Evolutionary conservation across 2,797 vertebrate species (phyloP), one percentile per base, ranked within the genome.

Genomic region (Crenuchus spilurus): DNA sequence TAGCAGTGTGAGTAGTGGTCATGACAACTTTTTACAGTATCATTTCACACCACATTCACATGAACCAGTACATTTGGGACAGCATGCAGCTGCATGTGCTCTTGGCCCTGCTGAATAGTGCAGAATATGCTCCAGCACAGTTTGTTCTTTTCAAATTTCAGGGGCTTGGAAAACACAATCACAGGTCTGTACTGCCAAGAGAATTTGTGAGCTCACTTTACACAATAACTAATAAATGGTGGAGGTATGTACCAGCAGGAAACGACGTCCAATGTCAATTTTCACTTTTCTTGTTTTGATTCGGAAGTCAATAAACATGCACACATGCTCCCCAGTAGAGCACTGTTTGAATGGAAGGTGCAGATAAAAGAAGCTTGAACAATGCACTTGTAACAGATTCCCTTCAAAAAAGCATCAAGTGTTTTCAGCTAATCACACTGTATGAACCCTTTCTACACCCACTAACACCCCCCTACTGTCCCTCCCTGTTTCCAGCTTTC

Each of bases 211-310:
- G 44, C 58, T 55, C 28, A 48, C 7, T 48, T 39, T 31, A 30
- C 67, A 70, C 74, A 63, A 70, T 39, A 70, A 18, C 9, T 76
- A 49, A 76, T 70, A 70, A 69, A 75, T 63, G 28, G 57, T 2
- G 9, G 37, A 52, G 41, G 39, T 64, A 66, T 42, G 14, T 20
- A 61, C 58, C 69, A 62, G 48, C 1, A 70, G 75, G 58, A 72
- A 77, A 63, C 18, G 51, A 44, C 70, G 75, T 77, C 51, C 14
- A 6, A 20, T 49, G 70, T 78, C 78, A 78, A 13, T 82, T 78
- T 18, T 73, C 65, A 66, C 41, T 9, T 30, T 63, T 80, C 42
- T 67, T 58, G 58, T 54, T 72, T 70, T 55, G 61, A 65, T 73
- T 72, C 33, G 16, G 62, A 49, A 66, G 55, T 65, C 24, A 41